These are phyloP conservation scores for Pilophorus perplexus DNA, from an alignment of 2,888 invertebrate genomes.

Conservation along the genomic window DNA sequence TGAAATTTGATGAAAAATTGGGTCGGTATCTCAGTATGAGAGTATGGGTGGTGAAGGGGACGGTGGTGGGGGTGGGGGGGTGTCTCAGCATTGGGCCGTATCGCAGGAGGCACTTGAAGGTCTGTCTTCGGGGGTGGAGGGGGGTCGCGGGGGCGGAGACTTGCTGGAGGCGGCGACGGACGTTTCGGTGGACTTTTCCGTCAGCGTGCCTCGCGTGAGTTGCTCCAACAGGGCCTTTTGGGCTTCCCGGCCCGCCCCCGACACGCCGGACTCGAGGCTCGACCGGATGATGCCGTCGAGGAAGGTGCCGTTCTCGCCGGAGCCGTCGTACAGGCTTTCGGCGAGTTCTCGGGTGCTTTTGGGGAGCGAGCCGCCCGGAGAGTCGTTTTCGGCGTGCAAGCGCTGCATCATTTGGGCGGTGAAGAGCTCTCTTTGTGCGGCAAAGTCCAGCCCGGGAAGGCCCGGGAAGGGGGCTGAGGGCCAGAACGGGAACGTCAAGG, in stretches of 20 bases:
- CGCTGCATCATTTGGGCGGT: constrained; percentile 79
- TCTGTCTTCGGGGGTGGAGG: constrained; percentile 12
- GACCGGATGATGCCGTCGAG: constrained; percentile 81
- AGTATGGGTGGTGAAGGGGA: neutral
- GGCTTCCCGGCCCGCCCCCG: constrained; percentile 57
- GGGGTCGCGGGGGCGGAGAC: constrained; percentile 13
- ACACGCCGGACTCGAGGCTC: constrained; percentile 68
- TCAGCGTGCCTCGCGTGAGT: constrained; percentile 57
- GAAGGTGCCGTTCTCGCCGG: constrained; percentile 71
- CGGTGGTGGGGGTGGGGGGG: neutral
- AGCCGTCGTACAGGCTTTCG: constrained; percentile 64
- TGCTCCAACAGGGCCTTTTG: constrained; percentile 66
- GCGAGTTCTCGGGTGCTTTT: constrained; percentile 61
- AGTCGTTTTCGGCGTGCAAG: constrained; percentile 63
- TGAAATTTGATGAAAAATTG: constrained; percentile 28
- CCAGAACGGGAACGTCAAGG: constrained; percentile 74
- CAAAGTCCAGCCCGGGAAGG: constrained; percentile 56
- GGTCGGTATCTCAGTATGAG: neutral
- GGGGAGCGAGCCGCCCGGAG: constrained; percentile 43
- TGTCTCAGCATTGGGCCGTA: constrained; percentile 36
- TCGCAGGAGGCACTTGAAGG: constrained; percentile 41
- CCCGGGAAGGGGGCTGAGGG: constrained; percentile 61
- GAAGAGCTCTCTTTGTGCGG: constrained; percentile 64
- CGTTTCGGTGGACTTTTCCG: constrained; percentile 52
- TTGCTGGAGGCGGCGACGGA: constrained; percentile 20